Evolutionary conservation across 1,140 invertebrate genomes (phyloP).

Genomic region (Caenorhabditis remanei): DNA sequence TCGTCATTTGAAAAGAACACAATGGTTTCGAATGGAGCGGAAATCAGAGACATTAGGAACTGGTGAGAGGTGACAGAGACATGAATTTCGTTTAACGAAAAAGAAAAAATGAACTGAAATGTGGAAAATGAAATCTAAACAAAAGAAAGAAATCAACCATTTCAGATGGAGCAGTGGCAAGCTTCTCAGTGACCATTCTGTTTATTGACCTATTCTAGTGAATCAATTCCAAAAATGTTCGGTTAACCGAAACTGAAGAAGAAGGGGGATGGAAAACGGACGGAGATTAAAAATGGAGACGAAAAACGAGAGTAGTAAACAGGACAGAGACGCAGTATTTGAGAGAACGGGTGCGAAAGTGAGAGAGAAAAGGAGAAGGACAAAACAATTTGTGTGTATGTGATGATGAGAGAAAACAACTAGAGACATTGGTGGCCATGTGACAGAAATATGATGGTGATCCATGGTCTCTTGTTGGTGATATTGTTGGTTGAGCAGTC

Average conservation of each 20-base stretch:
- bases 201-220: too few relatives aligned
- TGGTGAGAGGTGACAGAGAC: too few relatives aligned
- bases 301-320: conserved; percentile 46
- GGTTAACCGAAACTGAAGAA: not conserved
- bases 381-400: conserved; percentile 43
- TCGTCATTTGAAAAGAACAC: not conserved
- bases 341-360: conserved; percentile 14
- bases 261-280: conserved; percentile 25
- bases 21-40: not conserved
- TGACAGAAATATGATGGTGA: conserved; percentile 35
- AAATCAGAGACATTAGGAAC: too few relatives aligned
- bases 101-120: too few relatives aligned
- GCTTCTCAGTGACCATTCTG: too few relatives aligned
- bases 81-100: too few relatives aligned
- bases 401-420: conserved; percentile 13
- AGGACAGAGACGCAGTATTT: not conserved
- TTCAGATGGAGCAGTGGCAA: too few relatives aligned
- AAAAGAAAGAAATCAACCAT: not conserved
- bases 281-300: conserved; percentile 45
- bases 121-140: not conserved
- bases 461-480: conserved; percentile 25
- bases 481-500: not conserved
- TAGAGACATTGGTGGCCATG: not conserved
- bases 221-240: not conserved
- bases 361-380: conserved; percentile 15